phyloP scores from a whole-genome alignment of 1,140 invertebrate species.

The Manduca sexta region DNA sequence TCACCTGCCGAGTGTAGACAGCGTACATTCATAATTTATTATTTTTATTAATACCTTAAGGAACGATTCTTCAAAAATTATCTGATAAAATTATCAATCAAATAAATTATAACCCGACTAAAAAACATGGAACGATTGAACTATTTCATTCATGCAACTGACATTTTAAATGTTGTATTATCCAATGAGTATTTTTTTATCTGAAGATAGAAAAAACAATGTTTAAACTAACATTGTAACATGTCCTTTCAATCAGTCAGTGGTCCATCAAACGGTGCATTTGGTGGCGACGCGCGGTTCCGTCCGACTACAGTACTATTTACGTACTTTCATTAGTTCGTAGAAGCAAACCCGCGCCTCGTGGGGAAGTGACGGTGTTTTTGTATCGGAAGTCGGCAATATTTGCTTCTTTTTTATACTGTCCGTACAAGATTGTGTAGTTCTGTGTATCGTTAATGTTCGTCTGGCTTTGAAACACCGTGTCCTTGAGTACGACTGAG shows the following conservation, averaged over 20 bases:
- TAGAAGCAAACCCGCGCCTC: conserved; percentile 49
- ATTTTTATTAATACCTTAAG: no score
- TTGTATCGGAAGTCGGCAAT: conserved; percentile 58
- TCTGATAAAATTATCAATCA: no score
- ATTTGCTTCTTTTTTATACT: conserved; percentile 45
- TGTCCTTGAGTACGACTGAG: no score
- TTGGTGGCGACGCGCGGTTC: conserved; percentile 51
- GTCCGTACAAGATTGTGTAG: conserved; percentile 8
- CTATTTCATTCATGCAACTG: no score
- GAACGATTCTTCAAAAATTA: no score
- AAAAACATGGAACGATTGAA: no score
- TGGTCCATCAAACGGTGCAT: conserved; percentile 32
- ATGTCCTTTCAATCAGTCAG: conserved; percentile 56
- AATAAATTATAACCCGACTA: no score
- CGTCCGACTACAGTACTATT: conserved; percentile 48
- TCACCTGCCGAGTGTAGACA: no score
- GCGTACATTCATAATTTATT: no score
- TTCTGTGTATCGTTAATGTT: conserved; percentile 17
- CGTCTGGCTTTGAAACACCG: not conserved
- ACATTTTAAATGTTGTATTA: no score
- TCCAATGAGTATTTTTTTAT: no score
- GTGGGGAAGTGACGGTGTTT: conserved; percentile 52
- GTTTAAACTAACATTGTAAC: conserved; percentile 22
- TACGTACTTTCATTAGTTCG: conserved; percentile 68
- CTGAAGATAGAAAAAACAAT: no score